Evolutionary conservation across 2,888 invertebrate species (phyloP).

Genomic region (Sinotaia quadrata): DNA sequence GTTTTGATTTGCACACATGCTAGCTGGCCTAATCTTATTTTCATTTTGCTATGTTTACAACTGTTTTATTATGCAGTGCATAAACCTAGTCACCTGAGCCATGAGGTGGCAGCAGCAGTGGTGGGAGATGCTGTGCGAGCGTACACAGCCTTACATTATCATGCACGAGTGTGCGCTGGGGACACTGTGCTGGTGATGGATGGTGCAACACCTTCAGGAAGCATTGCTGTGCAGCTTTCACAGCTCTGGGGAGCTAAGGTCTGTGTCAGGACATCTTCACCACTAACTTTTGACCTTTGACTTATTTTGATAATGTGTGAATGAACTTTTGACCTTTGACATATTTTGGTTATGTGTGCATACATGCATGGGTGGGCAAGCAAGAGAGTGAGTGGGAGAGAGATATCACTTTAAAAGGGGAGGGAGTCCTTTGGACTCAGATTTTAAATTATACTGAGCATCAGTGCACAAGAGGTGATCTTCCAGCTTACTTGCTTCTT

Average conservation of each 20-base stretch:
- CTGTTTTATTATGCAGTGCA: constrained; percentile 59
- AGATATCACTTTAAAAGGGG: too few relatives aligned
- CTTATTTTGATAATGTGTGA: too few relatives aligned
- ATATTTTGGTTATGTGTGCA: too few relatives aligned
- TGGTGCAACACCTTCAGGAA: constrained; percentile 73
- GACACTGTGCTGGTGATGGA: constrained; percentile 73
- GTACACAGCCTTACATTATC: constrained; percentile 74
- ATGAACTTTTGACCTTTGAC: too few relatives aligned
- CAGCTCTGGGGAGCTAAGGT: constrained; percentile 74
- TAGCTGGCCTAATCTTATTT: not conserved
- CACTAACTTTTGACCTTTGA: too few relatives aligned
- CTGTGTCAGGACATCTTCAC: not conserved
- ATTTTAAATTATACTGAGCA: too few relatives aligned
- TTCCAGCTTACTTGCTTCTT: too few relatives aligned
- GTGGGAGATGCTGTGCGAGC: constrained; percentile 73
- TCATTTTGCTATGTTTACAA: not conserved
- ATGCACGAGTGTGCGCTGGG: constrained; percentile 71
- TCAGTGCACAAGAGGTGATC: too few relatives aligned
- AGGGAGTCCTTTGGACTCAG: too few relatives aligned
- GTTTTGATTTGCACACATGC: too few relatives aligned
- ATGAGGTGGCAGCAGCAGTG: constrained; percentile 72
- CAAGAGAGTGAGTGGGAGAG: too few relatives aligned
- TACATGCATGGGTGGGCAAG: too few relatives aligned
- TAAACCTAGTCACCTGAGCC: constrained; percentile 71
- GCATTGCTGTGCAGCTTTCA: constrained; percentile 72